Evolutionary conservation across 2,888 invertebrate genomes (phyloP), one percentile per base, ranked within the genome.

Genomic region (Scaptomyza caliginosa): DNA sequence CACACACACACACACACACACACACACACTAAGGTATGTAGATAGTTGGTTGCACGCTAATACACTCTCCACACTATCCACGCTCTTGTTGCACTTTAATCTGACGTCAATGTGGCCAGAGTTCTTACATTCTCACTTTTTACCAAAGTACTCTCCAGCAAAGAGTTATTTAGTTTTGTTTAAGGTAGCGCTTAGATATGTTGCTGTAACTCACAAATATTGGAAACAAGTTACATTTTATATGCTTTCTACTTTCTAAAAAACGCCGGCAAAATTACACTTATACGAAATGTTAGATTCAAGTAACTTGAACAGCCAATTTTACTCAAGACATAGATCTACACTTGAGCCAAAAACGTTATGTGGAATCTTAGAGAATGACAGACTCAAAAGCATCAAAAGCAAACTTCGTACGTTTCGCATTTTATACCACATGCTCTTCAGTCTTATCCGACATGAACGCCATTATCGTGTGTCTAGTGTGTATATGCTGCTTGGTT

Each of bases 81-180:
- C 13, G 34, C 16, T 32, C 42, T 52, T 57, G 65, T 39, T 49
- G 55, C 60, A 50, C 55, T 80, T 60, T 50, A 69, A 77, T 54
- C 66, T 63, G 48, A 59, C 72, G 55, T 67, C 58, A 62, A 75
- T 68, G 63, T 66, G 40, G 28, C 39, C 45, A 52, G 19, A 62
- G 55, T 21, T 43, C 24, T 16, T 16, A 39, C 21, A 17, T 36
- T 36, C 10, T 40, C 7, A n/a, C 52, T 46, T 77, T 17, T 39
- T 4, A 24, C 26, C 55, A 28, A 48, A 62, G 49, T 8, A 6
- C 16, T 36, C 8, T 23, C 6, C 16, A n/a, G n/a, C 23, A 10
- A 17, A 1, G 46, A 54, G 63, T 60, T 80, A 65, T 67, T 60
- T 64, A 65, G 67, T 70, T 70, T 49, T 59, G 43, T 52, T 65